phyloP scores from a whole-genome alignment of 1,140 invertebrate genomes.

The Pseudomyrmex concolor region DNA sequence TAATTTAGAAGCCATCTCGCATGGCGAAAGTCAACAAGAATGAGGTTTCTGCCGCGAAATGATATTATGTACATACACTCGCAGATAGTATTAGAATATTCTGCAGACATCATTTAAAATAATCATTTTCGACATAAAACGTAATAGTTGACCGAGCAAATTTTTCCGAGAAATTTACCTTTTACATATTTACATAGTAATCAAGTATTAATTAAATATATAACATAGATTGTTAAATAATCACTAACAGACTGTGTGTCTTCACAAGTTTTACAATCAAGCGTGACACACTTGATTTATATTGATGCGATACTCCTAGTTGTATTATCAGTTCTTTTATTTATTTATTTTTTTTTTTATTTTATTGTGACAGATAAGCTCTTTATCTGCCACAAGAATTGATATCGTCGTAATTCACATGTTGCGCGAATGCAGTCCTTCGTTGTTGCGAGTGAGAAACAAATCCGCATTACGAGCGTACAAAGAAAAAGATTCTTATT shows the following conservation, averaged over 20 bases:
- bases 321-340: constrained; percentile 23
- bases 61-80: too few species aligned
- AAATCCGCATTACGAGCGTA: not conserved
- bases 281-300: constrained; percentile 3
- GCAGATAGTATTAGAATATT: not conserved
- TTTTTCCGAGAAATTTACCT: not conserved
- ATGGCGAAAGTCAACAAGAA: constrained; percentile 1
- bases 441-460: constrained; percentile 6
- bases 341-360: not conserved
- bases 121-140: not conserved
- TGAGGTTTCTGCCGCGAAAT: not conserved
- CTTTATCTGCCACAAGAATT: constrained; percentile 32
- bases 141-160: not conserved
- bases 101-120: not conserved
- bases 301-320: not conserved
- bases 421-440: not conserved
- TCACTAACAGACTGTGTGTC: not conserved
- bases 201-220: not conserved
- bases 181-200: not conserved
- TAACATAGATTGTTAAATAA: not conserved
- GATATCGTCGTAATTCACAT: constrained; percentile 23
- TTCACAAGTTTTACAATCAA: constrained; percentile 24
- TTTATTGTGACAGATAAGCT: constrained; percentile 32
- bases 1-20: not conserved
- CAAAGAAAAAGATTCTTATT: not conserved